Conservation (phyloP, 2,797 vertebrate genomes). For the Mormyrops attenuatus region DNA sequence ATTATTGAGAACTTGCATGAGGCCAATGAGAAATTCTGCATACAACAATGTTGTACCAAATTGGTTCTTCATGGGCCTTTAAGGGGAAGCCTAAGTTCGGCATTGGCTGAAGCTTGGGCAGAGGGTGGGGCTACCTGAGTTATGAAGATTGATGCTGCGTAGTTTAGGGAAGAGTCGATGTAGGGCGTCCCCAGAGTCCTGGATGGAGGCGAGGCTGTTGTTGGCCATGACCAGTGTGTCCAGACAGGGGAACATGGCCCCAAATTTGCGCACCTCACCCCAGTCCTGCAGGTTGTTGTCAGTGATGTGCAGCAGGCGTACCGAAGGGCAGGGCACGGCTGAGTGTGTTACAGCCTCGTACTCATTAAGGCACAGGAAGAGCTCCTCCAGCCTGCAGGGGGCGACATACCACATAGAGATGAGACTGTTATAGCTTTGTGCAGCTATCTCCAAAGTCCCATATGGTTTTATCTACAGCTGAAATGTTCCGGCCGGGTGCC, state of each 20-base stretch:
- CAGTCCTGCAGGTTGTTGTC: constrained; percentile 92
- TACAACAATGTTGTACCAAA: background rate
- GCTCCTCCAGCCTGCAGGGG: constrained; percentile 81
- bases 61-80: background rate
- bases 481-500: background rate
- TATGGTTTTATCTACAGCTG: constrained; percentile 14
- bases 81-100: background rate
- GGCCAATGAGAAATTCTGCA: background rate
- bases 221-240: constrained; percentile 85
- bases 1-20: background rate
- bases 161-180: constrained; percentile 82
- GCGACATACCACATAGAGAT: background rate
- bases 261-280: constrained; percentile 87
- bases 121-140: constrained; percentile 73
- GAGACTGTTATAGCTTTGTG: too few relatives aligned
- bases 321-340: constrained; percentile 73
- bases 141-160: constrained; percentile 89
- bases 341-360: constrained; percentile 80
- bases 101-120: background rate
- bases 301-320: constrained; percentile 92
- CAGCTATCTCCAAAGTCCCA: background rate
- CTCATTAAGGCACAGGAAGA: constrained; percentile 95
- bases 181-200: constrained; percentile 73
- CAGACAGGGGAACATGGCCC: constrained; percentile 83
- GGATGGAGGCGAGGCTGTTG: constrained; percentile 77